Evolutionary conservation across 1,140 invertebrate species (phyloP).

Genomic region (Drosophila tropicalis): DNA sequence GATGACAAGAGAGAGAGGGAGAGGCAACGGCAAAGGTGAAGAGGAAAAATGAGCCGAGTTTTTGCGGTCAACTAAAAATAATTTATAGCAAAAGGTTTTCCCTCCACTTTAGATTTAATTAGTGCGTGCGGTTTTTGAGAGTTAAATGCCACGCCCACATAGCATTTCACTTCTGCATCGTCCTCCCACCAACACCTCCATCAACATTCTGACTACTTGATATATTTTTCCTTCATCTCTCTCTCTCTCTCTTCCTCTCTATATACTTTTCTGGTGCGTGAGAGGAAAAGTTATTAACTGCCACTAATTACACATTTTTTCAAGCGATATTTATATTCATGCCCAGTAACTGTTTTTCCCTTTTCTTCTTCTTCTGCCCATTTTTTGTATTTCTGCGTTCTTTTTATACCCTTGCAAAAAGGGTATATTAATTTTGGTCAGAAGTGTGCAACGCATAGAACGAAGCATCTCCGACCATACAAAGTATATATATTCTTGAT

Average conservation of each 20-base stretch:
- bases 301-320: conserved; percentile 71
- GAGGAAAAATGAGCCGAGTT: background rate
- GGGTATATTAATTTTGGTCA: no score
- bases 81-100: conserved; percentile 46
- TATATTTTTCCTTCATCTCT: background rate
- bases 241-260: conserved; percentile 20
- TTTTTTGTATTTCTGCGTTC: conserved; percentile 2
- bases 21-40: background rate
- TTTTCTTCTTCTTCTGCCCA: conserved; percentile 9
- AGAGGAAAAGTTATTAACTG: conserved; percentile 75
- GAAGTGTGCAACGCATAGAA: no score
- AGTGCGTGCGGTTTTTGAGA: conserved; percentile 49
- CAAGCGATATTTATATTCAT: conserved; percentile 68
- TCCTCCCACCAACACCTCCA: no score
- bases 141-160: background rate
- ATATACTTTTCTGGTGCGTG: conserved; percentile 44
- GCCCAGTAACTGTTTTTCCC: conserved; percentile 43
- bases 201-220: background rate
- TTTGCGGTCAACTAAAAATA: conserved; percentile 35
- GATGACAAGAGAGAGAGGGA: background rate
- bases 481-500: no score
- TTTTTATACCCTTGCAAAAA: no score
- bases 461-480: no score
- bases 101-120: conserved; percentile 66
- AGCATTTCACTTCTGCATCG: background rate